Base-by-base conservation (phyloP, 1,140 invertebrate species). In the Chironomus tepperi region DNA sequence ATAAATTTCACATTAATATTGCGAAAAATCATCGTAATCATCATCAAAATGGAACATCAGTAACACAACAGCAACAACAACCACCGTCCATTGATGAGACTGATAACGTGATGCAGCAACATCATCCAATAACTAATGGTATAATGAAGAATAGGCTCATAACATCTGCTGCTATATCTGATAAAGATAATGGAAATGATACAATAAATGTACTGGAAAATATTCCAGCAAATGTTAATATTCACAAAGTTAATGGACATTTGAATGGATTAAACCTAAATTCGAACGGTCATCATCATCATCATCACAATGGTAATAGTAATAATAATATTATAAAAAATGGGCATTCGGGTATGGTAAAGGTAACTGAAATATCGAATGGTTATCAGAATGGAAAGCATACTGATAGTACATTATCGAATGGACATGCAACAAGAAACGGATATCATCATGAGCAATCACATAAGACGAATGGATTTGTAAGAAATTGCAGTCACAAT, bases 181-280 rank as follows among this genome's bases (percentile, higher is more conserved):
- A 57, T 57, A 57, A 57, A n/a, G n/a, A 57, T 57, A 70, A 19
- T 19, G 65, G 16, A 8, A 19, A 57, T n/a, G 47, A 57, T 7
- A 12, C 47, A n/a, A 10, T 7, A 57, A 57, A 12, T 57, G 47
- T 70, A 2, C 16, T 70, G 9, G 65, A 70, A 19, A 70, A 70
- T 19, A 70, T 70, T 19, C 65, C 65, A 10, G 9, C 65, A 18
- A 70, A 70, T 70, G 65, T 70, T 10, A 70, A 70, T 21, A 70
- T 70, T 70, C 65, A 70, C 18, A 70, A 70, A 70, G 65, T 70
- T 7, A 70, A 70, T 21, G 65, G 65, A 10, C 65, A 70, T 70
- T 19, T 70, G 18, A 70, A 70, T 70, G 65, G 16, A 1, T 19
- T 70, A 7, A 9, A 18, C 18, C 9, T 10, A 9, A 70, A 70